Evolutionary conservation across 2,888 invertebrate genomes (phyloP).

Genomic region (Invenusta paracnida): DNA sequence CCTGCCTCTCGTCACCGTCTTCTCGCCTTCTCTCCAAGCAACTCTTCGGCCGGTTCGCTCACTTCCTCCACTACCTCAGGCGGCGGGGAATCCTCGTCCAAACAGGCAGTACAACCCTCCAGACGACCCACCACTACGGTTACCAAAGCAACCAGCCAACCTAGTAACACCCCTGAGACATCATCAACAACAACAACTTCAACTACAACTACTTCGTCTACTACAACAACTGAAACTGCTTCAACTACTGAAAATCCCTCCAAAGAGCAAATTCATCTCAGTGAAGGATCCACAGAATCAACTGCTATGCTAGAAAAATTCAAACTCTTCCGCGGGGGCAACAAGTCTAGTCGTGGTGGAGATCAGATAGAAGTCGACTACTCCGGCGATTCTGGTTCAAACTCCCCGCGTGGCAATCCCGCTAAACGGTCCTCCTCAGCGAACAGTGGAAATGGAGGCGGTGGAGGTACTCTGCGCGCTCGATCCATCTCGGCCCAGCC

Average conservation of each 20-base stretch:
- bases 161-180: neutral
- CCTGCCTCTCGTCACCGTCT: neutral
- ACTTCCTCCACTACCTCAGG: neutral
- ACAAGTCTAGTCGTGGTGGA: neutral
- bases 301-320: neutral
- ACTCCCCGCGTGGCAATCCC: neutral
- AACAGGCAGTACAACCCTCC: neutral
- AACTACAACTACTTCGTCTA: neutral
- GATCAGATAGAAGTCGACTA: too few relatives aligned
- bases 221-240: neutral
- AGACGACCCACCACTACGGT: neutral
- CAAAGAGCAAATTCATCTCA: neutral
- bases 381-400: neutral
- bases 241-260: neutral
- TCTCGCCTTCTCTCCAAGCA: neutral
- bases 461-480: neutral
- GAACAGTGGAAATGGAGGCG: too few relatives aligned
- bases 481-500: neutral
- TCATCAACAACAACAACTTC: neutral
- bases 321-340: conserved; percentile 17
- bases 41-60: neutral
- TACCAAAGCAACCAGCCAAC: neutral
- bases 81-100: neutral
- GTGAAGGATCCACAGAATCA: neutral
- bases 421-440: neutral